Conservation (phyloP, 2,888 invertebrate genomes). For the Phyllotreta striolata region DNA sequence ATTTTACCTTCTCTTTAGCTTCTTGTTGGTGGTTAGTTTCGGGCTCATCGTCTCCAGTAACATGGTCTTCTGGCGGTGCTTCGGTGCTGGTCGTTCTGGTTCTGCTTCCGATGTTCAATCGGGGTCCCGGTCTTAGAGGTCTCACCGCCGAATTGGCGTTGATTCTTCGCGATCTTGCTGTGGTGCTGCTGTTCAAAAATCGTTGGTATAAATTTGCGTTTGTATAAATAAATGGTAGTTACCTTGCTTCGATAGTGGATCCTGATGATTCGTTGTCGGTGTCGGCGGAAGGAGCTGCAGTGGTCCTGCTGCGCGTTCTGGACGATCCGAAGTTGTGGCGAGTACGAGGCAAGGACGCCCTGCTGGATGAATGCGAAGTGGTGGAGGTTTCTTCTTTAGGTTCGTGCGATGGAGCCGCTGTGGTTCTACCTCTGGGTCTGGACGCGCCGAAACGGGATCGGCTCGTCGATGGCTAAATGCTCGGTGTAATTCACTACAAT, state of each 20-base stretch:
- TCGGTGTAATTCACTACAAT: constrained; percentile 2
- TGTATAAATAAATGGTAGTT: no score
- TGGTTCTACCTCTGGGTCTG: constrained; percentile 56
- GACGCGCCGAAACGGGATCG: constrained; percentile 55
- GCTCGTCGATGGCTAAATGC: constrained; percentile 50
- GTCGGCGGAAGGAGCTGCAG: constrained; percentile 53
- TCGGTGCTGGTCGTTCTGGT: constrained; percentile 63
- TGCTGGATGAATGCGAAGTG: constrained; percentile 49
- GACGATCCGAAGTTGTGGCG: constrained; percentile 59
- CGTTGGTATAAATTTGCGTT: background rate
- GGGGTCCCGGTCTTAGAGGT: constrained; percentile 72
- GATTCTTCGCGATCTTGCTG: constrained; percentile 58
- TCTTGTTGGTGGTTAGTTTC: constrained; percentile 47
- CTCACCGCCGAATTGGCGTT: constrained; percentile 61
- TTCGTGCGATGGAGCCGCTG: constrained; percentile 58
- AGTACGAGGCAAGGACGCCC: constrained; percentile 61
- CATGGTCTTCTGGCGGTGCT: constrained; percentile 57
- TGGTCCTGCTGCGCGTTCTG: constrained; percentile 53
- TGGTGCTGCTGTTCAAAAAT: constrained; percentile 40
- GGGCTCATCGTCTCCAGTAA: constrained; percentile 57
- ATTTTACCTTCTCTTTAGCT: constrained; percentile 53
- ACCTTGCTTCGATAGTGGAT: constrained; percentile 34
- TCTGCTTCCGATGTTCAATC: constrained; percentile 67
- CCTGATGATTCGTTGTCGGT: constrained; percentile 46
- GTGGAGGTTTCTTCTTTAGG: constrained; percentile 59